A percentile compares a stretch with the other conserved stretches of the same genome.
Evolutionary conservation across 2,113 vertebrate species (phyloP).

Genomic region (Phocoena phocoena): DNA sequence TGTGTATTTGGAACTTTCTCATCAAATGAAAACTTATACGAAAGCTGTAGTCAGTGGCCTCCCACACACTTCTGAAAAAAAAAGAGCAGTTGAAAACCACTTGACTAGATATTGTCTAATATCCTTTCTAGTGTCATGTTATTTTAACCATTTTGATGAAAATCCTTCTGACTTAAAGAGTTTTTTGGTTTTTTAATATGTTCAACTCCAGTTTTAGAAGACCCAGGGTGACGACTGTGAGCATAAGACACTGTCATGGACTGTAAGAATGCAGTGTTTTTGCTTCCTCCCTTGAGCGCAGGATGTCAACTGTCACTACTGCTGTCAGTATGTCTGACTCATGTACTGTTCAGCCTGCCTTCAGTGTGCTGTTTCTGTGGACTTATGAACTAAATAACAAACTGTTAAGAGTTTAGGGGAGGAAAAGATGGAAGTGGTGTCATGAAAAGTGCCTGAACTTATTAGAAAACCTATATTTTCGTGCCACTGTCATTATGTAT

Average conservation of each 20-base stretch:
- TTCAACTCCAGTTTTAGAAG: conserved; percentile 16
- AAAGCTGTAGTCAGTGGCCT: background rate
- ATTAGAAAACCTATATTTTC: background rate
- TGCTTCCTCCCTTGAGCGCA: background rate
- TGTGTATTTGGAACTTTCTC: background rate
- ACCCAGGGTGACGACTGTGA: background rate
- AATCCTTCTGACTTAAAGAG: background rate
- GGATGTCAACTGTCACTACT: background rate
- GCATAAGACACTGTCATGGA: background rate
- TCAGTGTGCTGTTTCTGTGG: background rate
- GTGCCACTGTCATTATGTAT: background rate
- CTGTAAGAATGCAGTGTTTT: background rate
- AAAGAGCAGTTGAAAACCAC: background rate
- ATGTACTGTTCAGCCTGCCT: background rate
- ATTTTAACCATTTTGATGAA: conserved; percentile 22
- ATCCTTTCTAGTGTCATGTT: background rate
- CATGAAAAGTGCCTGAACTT: background rate
- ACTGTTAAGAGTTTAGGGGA: background rate
- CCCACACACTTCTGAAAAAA: background rate
- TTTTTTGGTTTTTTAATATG: background rate
- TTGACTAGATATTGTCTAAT: background rate
- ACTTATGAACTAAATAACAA: background rate
- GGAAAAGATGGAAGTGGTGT: background rate
- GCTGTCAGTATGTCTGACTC: background rate
- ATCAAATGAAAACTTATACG: background rate